Conservation (phyloP, 2,888 invertebrate species). For the Eupithecia inturbata region DNA sequence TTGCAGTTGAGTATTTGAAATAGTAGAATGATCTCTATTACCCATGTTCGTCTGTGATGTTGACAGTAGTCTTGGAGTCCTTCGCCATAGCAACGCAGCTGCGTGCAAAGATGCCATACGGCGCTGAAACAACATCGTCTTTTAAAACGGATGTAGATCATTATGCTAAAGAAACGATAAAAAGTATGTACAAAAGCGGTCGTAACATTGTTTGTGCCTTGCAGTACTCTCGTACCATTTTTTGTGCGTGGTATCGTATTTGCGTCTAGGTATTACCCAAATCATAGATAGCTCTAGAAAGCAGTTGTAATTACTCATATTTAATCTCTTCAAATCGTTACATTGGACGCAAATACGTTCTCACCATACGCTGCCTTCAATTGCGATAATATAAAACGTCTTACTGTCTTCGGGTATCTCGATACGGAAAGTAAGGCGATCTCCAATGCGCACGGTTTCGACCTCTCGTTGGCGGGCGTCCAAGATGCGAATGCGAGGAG, state of each 20-base stretch:
- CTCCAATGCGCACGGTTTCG: slow-evolving; percentile 97
- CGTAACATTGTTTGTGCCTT: slow-evolving; percentile 19
- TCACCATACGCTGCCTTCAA: slow-evolving; percentile 17
- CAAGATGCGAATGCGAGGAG: slow-evolving; percentile 95
- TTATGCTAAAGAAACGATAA: slow-evolving; percentile 17
- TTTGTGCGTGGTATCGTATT: slow-evolving; percentile 4
- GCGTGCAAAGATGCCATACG: slow-evolving; percentile 97
- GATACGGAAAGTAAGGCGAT: slow-evolving; percentile 96
- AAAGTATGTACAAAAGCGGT: slow-evolving; percentile 37
- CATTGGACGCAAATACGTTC: slow-evolving; percentile 15
- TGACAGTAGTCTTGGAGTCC: slow-evolving; percentile 97
- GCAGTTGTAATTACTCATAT: not conserved
- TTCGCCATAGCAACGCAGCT: slow-evolving; percentile 99
- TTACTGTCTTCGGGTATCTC: slow-evolving; percentile 98
- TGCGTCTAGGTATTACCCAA: slow-evolving; percentile 1
- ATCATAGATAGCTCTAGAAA: not conserved
- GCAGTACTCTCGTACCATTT: slow-evolving; percentile 27
- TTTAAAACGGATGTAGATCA: slow-evolving; percentile 21
- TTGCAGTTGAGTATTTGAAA: not conserved
- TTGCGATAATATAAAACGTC: slow-evolving; percentile 55
- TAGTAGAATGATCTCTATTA: slow-evolving; percentile 57
- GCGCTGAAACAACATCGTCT: slow-evolving; percentile 85
- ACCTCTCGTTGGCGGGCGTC: slow-evolving; percentile 94
- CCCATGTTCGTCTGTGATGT: slow-evolving; percentile 98
- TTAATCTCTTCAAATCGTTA: not conserved